Evolutionary conservation across 2,888 invertebrate species (phyloP).

Genomic region (Notocelia uddmanniana): DNA sequence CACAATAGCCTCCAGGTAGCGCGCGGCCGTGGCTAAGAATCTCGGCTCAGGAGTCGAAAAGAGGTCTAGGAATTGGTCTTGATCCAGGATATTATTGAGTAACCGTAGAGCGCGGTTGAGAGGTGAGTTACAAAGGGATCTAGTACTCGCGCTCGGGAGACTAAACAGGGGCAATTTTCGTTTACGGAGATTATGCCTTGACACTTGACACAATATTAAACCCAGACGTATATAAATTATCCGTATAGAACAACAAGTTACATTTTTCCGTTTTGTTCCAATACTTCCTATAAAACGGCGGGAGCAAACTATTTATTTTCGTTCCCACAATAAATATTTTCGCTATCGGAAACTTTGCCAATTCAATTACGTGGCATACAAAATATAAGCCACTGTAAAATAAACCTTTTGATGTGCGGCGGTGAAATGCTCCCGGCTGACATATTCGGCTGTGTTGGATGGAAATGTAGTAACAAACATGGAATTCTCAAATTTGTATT

Average conservation of each 20-base stretch:
- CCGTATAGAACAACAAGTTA: conserved; percentile 19
- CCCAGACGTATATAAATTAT: too few relatives aligned
- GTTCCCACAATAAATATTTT: conserved; percentile 65
- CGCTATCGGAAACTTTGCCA: conserved; percentile 69
- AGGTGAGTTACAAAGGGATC: too few relatives aligned
- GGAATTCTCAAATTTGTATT: background rate
- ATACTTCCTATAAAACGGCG: conserved; percentile 23
- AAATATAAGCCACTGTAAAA: conserved; percentile 71
- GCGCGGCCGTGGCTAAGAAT: too few relatives aligned
- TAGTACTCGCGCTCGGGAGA: too few relatives aligned
- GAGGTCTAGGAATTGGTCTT: too few relatives aligned
- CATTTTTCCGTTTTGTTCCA: conserved; percentile 25
- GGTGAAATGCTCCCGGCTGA: conserved; percentile 63
- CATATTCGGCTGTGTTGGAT: conserved; percentile 52
- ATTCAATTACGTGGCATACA: conserved; percentile 70
- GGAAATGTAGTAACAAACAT: conserved; percentile 14
- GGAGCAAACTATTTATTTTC: conserved; percentile 60
- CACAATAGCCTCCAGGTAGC: too few relatives aligned
- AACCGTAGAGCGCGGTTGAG: too few relatives aligned
- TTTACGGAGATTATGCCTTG: too few relatives aligned
- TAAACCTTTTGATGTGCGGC: conserved; percentile 68
- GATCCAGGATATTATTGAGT: too few relatives aligned
- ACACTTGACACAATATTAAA: too few relatives aligned
- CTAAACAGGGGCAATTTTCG: too few relatives aligned
- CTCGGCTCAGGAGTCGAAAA: too few relatives aligned